Evolutionary conservation across 2,113 vertebrate genomes (phyloP).

Genomic region (Penelope pileata): DNA sequence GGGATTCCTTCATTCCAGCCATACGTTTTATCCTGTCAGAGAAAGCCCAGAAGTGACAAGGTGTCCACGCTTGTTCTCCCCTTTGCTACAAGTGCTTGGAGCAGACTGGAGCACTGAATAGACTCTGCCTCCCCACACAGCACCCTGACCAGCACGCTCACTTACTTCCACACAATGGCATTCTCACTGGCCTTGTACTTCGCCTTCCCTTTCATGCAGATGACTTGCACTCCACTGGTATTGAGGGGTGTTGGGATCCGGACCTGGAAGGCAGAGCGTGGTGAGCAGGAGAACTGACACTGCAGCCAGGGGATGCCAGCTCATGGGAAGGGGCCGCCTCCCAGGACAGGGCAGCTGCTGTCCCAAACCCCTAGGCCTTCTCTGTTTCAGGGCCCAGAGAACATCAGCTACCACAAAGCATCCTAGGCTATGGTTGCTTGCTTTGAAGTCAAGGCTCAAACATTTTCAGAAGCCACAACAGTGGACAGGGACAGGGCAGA

Average conservation of each 20-base stretch:
- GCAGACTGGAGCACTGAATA: neutral
- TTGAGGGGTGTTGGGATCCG: constrained; percentile 97
- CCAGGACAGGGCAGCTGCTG: neutral
- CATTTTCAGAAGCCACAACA: neutral
- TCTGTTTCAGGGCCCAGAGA: neutral
- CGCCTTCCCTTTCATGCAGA: constrained; percentile 99
- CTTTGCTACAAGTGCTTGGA: neutral
- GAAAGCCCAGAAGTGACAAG: neutral
- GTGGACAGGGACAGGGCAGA: neutral
- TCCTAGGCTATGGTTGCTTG: neutral
- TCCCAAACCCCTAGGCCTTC: neutral
- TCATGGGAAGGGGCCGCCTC: neutral
- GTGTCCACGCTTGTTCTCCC: neutral
- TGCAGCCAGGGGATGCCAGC: neutral
- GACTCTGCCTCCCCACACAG: neutral
- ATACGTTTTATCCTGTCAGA: constrained; percentile 93
- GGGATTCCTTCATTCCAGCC: constrained; percentile 99
- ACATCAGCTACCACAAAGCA: neutral
- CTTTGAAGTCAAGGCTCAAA: neutral
- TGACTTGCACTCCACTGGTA: constrained; percentile 98
- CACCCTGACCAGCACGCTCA: neutral
- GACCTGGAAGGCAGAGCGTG: constrained; percentile 81
- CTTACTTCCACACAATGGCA: constrained; percentile 99
- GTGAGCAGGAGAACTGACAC: neutral
- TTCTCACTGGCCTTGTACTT: constrained; percentile 99